Evolutionary conservation across 2,113 vertebrate genomes (phyloP).

Genomic region (Limanda limanda): DNA sequence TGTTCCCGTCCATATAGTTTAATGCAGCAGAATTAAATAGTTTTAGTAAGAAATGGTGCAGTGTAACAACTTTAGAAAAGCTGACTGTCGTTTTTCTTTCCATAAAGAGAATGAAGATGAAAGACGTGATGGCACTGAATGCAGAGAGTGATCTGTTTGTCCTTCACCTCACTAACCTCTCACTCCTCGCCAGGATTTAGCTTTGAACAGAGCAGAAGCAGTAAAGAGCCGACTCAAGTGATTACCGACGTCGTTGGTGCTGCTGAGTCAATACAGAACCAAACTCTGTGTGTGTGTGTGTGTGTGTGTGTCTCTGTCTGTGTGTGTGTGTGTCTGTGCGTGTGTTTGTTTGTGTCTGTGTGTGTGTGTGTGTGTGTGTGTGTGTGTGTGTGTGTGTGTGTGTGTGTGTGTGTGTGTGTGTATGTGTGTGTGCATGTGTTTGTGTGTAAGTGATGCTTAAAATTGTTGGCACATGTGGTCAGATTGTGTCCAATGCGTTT

Average conservation of each 20-base stretch:
- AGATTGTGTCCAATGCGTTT: background rate
- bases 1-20: too few relatives aligned
- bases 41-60: background rate
- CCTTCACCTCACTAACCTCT: slow-evolving; percentile 32
- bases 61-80: slow-evolving; percentile 12
- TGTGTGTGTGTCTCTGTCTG: too few relatives aligned
- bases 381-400: slow-evolving; percentile 4
- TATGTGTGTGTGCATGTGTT: slow-evolving; percentile 12
- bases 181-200: slow-evolving; percentile 11
- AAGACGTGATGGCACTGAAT: slow-evolving; percentile 22
- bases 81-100: slow-evolving; percentile 14
- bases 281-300: too few relatives aligned
- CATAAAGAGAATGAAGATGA: slow-evolving; percentile 16
- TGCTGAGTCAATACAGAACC: slow-evolving; percentile 40
- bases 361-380: too few relatives aligned
- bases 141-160: slow-evolving; percentile 17
- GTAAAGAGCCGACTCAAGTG: slow-evolving; percentile 40
- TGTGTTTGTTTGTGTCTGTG: too few relatives aligned
- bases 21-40: background rate
- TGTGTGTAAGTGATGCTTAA: background rate
- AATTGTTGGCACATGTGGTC: background rate
- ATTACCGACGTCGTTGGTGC: slow-evolving; percentile 26
- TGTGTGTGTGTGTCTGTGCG: too few relatives aligned
- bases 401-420: slow-evolving; percentile 21
- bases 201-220: slow-evolving; percentile 45